Evolutionary conservation across 2,113 vertebrate genomes (phyloP), one percentile per base, ranked within the genome.

Genomic region (Micromys minutus): DNA sequence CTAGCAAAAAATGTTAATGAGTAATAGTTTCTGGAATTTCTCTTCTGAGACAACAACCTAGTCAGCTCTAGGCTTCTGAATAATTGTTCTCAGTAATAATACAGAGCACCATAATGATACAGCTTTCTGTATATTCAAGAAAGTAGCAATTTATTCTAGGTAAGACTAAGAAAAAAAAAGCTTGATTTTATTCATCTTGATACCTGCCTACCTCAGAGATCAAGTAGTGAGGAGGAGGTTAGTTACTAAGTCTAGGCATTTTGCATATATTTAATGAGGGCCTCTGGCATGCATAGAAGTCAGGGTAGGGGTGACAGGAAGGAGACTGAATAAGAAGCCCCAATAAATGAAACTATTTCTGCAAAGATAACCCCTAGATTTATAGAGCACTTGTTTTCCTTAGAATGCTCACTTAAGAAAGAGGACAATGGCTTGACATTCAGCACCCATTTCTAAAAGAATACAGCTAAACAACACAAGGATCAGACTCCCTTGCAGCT

Each of bases 81-180:
- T 95, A 96, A 97, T 96, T 96, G 94, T 97, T 96, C 96, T 97
- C 71, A 79, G 91, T 97, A 97, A 97, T 96, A 98, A 95, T 94
- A 97, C 39, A 95, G 96, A 95, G 92, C 69, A 77, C 81, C 83
- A 91, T 97, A 95, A 95, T 97, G 89, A 97, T 95, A 95, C 55
- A 95, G 80, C 42, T 87, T 96, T 97, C 94, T 94, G 19, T 95
- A 65, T 92, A 57, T 95, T 96, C 94, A 87, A 93, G 97, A 97
- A 96, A 96, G 94, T 94, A 96, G 94, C 87, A 96, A 95, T 97
- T 97, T 97, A 96, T 96, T 96, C 80, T 45, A 96, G 69, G 75
- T 63, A 97, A 94, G 91, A 89, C 77, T 22, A 24, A 24, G 29
- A 69, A 91, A 94, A 71, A 69, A 86, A 61, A 45, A n/a, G 1